phyloP scores from a whole-genome alignment of 2,113 vertebrate species.

The Porphyrio hochstetteri region DNA sequence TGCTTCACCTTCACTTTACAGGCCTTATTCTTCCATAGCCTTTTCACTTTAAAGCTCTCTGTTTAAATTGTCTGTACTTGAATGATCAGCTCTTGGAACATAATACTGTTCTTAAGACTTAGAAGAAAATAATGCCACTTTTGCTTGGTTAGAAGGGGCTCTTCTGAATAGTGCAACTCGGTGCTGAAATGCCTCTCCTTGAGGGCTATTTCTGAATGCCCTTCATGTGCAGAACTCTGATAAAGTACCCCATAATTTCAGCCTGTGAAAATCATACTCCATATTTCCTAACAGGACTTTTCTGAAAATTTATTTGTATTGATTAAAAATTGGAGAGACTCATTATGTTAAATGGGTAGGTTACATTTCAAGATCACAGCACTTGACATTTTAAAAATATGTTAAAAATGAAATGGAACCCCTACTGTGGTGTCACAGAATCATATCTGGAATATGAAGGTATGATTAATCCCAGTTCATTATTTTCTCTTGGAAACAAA shows the following conservation, averaged over 20 bases:
- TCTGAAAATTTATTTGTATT: background rate
- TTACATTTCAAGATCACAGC: background rate
- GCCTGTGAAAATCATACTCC: background rate
- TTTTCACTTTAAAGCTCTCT: constrained; percentile 25
- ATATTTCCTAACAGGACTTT: background rate
- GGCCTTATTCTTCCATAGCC: background rate
- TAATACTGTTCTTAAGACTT: background rate
- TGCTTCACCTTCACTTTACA: background rate
- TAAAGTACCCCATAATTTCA: background rate
- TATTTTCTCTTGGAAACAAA: background rate
- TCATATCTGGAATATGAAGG: background rate
- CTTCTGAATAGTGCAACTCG: background rate
- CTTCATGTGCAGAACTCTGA: background rate
- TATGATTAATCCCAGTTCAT: background rate
- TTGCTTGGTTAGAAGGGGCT: background rate
- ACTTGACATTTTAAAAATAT: background rate
- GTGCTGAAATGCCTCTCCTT: background rate
- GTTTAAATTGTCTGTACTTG: constrained; percentile 1
- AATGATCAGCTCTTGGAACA: background rate
- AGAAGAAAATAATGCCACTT: background rate
- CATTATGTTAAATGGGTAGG: background rate
- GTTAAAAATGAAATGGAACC: background rate
- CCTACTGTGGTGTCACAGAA: background rate
- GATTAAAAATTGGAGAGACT: background rate
- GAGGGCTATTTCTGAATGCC: background rate